Evolutionary conservation across 2,113 vertebrate genomes (phyloP), one percentile per base, ranked within the genome.

Genomic region (Prolemur simus): DNA sequence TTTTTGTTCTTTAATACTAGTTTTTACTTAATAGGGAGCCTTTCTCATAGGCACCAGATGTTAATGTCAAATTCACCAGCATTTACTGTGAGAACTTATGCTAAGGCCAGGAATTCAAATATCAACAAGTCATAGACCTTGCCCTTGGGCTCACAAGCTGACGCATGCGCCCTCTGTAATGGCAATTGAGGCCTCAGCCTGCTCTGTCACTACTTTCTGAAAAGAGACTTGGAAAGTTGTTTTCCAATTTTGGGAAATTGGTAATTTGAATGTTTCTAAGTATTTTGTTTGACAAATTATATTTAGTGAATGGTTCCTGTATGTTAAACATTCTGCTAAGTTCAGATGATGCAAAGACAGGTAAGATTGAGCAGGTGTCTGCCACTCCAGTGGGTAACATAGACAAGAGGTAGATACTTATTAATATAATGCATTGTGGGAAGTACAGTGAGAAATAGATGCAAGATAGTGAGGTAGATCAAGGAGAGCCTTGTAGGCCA

Each of bases 141-240:
- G 66, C 37, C 34, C 21, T 18, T 34, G 11, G 47, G 54, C n/a
- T 68, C 49, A 78, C 27, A 58, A 11, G 52, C 64, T 60, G 58
- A 81, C 12, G 6, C 18, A 8, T 49, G 21, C 34, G n/a, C 52
- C 25, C 0, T 14, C 34, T 56, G 77, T 20, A 66, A 29, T 71
- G 83, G 45, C 63, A 94, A 20, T 66, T 71, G 64, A 89, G 69
- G 25, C 37, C 84, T 63, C 8, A 47, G 29, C 47, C 47, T 95
- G 42, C 14, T 91, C 20, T 93, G 54, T 69, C 52, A 64, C 52
- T 94, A 32, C 56, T 96, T 92, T 92, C 63, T 92, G 45, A 94
- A 92, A 60, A 89, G 45, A 97, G 13, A 77, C 25, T 58, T 93
- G 47, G n/a, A 78, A 87, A 87, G 18, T 92, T 89, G 5, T 91